A percentile compares a stretch with the other conserved stretches of the same genome.
Evolutionary conservation across 2,888 invertebrate species (phyloP).

Genomic region (Caenorhabditis sinica): DNA sequence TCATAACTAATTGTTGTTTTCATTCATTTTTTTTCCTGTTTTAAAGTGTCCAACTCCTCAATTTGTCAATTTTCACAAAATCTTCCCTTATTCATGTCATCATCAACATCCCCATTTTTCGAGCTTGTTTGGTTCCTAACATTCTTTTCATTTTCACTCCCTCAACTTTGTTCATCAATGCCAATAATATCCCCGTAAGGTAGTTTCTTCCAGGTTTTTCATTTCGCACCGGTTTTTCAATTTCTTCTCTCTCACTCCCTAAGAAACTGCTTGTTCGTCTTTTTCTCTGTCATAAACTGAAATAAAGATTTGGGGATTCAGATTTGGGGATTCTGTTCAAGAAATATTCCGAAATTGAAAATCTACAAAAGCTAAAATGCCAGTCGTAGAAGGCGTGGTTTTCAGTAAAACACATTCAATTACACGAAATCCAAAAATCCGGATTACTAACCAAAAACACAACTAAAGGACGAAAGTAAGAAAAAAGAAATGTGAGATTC

Average conservation of each 20-base stretch:
- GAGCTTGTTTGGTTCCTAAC: slow-evolving; percentile 19
- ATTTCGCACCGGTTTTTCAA: slow-evolving; percentile 34
- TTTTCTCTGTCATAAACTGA: not conserved
- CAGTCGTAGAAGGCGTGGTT: not conserved
- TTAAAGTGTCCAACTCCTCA: not conserved
- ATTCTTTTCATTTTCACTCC: slow-evolving; percentile 5
- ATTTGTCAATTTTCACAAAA: not conserved
- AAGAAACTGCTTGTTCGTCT: slow-evolving; percentile 12
- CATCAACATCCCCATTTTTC: slow-evolving; percentile 34
- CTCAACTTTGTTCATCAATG: not conserved
- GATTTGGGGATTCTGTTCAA: not conserved
- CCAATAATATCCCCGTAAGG: slow-evolving; percentile 14
- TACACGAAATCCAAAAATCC: not conserved
- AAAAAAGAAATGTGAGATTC: slow-evolving; percentile 2
- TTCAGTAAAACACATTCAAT: not conserved
- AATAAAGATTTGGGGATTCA: slow-evolving; percentile 18
- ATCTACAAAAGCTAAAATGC: not conserved
- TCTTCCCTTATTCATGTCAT: slow-evolving; percentile 37
- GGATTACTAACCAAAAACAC: not conserved
- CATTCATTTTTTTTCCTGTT: slow-evolving; percentile 4
- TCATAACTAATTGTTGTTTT: slow-evolving; percentile 4
- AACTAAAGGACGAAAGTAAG: not conserved
- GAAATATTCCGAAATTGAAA: too few relatives aligned
- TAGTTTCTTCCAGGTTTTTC: slow-evolving; percentile 42
- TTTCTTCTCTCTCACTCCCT: slow-evolving; percentile 1